Evolutionary conservation across 2,888 invertebrate genomes (phyloP).

Genomic region (Crocallis elinguaria): DNA sequence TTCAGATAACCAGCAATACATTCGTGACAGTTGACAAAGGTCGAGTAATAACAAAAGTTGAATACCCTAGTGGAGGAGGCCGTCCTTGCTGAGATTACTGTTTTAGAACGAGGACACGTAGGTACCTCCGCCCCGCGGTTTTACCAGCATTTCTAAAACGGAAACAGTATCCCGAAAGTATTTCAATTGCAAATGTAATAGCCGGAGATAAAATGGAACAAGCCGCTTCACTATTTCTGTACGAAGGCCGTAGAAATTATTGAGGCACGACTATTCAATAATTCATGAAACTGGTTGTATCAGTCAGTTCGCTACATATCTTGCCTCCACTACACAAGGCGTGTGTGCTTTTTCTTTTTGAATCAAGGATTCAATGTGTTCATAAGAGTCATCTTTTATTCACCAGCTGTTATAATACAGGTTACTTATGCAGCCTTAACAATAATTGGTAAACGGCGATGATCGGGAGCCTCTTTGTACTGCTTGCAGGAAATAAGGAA

Average conservation of each 20-base stretch:
- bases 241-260: conserved; percentile 50
- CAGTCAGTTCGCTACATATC: conserved; percentile 21
- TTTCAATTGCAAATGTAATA: conserved; percentile 59
- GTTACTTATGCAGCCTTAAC: conserved; percentile 17
- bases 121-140: conserved; percentile 44
- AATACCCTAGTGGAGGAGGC: conserved; percentile 40
- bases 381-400: conserved; percentile 22
- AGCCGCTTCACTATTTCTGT: conserved; percentile 40
- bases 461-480: conserved; percentile 20
- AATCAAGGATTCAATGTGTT: conserved; percentile 23
- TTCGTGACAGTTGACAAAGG: conserved; percentile 46
- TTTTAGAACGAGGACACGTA: conserved; percentile 57
- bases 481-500: conserved; percentile 36
- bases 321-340: conserved; percentile 19
- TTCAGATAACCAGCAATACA: conserved; percentile 45
- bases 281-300: conserved; percentile 44
- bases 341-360: conserved; percentile 17
- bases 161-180: conserved; percentile 56
- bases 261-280: conserved; percentile 44
- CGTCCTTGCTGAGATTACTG: conserved; percentile 56
- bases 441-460: conserved; percentile 30
- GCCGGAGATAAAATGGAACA: conserved; percentile 53
- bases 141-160: conserved; percentile 55
- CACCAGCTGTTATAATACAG: conserved; percentile 17
- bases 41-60: conserved; percentile 43